Evolutionary conservation across 2,113 vertebrate genomes (phyloP).

Genomic region (Capreolus pygargus): DNA sequence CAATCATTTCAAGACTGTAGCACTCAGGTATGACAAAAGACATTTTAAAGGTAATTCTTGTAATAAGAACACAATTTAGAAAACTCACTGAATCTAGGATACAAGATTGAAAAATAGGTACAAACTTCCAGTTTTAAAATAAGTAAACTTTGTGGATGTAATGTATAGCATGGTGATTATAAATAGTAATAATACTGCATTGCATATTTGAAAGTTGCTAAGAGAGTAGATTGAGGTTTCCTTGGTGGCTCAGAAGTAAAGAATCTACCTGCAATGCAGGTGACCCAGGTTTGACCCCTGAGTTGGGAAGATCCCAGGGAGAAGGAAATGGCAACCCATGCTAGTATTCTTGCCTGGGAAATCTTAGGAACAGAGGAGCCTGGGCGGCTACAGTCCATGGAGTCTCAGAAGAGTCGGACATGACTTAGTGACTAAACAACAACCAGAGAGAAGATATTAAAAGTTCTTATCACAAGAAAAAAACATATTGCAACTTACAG

Average conservation of each 20-base stretch:
- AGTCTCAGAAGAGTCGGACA: neutral
- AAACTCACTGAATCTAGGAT: neutral
- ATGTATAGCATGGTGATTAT: neutral
- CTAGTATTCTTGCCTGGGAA: neutral
- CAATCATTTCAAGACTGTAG: neutral
- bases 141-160: neutral
- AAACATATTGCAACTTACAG: neutral
- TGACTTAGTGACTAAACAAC: neutral
- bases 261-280: neutral
- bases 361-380: neutral
- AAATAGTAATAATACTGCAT: neutral
- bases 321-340: neutral
- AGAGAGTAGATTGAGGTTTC: neutral
- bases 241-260: neutral
- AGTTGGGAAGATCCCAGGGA: neutral
- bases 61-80: neutral
- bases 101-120: neutral
- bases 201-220: neutral
- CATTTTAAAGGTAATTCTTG: neutral
- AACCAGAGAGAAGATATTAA: neutral
- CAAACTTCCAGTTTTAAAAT: neutral
- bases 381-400: neutral
- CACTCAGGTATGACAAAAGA: neutral
- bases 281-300: neutral
- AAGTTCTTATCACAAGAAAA: neutral